Conservation (phyloP, 2,797 vertebrate genomes). For the Acomys russatus region DNA sequence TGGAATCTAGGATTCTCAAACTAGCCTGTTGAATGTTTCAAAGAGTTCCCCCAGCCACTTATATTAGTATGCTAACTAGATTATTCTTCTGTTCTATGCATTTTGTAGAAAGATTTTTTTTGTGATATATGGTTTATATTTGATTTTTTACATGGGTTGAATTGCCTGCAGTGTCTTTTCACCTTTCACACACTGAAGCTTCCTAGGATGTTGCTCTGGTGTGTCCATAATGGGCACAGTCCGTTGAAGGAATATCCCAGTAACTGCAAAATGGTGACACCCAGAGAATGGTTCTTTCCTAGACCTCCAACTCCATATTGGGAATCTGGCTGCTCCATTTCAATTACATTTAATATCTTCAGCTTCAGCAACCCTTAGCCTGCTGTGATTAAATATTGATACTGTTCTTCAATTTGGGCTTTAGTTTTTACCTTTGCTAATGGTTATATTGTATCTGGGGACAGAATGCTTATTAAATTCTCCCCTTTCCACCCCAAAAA, state of each 20-base stretch:
- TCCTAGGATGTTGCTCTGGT: not conserved
- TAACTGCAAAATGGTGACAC: not conserved
- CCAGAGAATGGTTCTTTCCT: not conserved
- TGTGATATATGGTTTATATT: not conserved
- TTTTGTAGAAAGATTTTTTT: slow-evolving; percentile 65
- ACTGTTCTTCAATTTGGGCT: slow-evolving; percentile 69
- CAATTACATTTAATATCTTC: slow-evolving; percentile 83
- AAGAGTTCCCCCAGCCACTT: slow-evolving; percentile 74
- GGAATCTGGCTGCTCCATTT: slow-evolving; percentile 83
- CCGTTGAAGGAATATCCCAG: not conserved
- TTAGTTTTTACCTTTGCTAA: slow-evolving; percentile 18
- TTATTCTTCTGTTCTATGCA: slow-evolving; percentile 56
- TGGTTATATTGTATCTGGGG: not conserved
- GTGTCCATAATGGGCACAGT: not conserved
- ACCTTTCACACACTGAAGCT: not conserved
- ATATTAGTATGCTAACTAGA: slow-evolving; percentile 65
- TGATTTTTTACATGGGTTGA: slow-evolving; percentile 36
- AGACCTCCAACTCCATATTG: not conserved
- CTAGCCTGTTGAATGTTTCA: slow-evolving; percentile 75
- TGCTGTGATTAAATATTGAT: slow-evolving; percentile 85
- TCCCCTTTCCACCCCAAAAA: not conserved
- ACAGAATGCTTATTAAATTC: slow-evolving; percentile 34
- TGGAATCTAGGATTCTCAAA: slow-evolving; percentile 78
- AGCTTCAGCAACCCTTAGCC: slow-evolving; percentile 78
- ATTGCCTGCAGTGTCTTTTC: slow-evolving; percentile 4